These are phyloP conservation scores for Chrysolina oricalcia DNA, from an alignment of 2,888 invertebrate genomes.

Conservation along the genomic window DNA sequence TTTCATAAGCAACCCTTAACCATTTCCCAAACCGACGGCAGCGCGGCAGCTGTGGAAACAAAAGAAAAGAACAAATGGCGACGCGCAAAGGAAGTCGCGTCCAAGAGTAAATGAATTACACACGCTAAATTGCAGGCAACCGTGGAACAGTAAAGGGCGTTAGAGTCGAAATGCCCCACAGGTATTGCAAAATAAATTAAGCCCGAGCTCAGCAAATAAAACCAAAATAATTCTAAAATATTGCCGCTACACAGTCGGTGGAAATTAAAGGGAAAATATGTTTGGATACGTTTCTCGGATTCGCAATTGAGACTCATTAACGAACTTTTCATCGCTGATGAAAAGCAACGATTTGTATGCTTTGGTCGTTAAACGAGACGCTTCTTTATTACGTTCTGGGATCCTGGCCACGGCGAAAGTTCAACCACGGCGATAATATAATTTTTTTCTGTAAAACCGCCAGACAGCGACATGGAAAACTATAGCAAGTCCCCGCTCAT, in stretches of 20 bases:
- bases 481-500: no score
- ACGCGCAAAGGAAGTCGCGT: constrained; percentile 40
- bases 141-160: constrained; percentile 40
- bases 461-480: neutral
- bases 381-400: neutral
- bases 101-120: constrained; percentile 45
- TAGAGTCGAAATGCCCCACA: constrained; percentile 49
- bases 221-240: constrained; percentile 42
- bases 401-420: neutral
- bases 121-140: constrained; percentile 45
- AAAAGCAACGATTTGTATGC: neutral
- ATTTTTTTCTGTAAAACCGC: neutral
- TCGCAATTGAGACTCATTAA: constrained; percentile 21
- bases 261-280: constrained; percentile 34
- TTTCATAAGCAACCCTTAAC: constrained; percentile 17
- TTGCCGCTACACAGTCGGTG: constrained; percentile 23
- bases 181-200: constrained; percentile 52
- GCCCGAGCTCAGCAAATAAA: constrained; percentile 36
- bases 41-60: constrained; percentile 29
- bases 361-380: constrained; percentile 3
- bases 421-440: no score
- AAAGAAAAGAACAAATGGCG: constrained; percentile 31
- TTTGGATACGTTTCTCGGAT: constrained; percentile 23
- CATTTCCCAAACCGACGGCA: constrained; percentile 7
- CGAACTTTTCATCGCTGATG: constrained; percentile 18